A percentile compares a stretch with the other conserved stretches of the same genome.
Conservation (phyloP, 2,113 vertebrate genomes). For the Otolemur garnettii region DNA sequence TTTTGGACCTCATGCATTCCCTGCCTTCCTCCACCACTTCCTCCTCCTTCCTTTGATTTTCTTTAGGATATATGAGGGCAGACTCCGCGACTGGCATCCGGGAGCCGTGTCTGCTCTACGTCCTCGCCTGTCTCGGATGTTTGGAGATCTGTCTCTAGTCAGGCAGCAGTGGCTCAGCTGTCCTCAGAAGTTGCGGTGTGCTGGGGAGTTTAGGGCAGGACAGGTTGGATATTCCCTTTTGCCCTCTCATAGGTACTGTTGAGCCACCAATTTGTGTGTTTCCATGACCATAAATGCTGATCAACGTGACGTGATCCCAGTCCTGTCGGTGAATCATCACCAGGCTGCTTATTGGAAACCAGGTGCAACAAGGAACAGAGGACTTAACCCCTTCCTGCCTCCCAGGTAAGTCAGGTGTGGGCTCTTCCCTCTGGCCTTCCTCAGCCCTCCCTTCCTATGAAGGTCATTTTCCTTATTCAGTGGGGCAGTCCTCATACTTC, state of each 20-base stretch:
- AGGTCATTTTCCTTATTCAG: background rate
- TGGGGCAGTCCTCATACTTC: background rate
- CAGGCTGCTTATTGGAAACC: conserved; percentile 13
- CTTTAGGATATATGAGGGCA: background rate
- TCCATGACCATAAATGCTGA: background rate
- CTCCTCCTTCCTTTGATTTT: conserved; percentile 29
- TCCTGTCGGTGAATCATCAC: background rate
- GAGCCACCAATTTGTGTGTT: background rate
- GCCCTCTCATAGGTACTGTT: background rate
- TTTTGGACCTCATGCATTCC: background rate
- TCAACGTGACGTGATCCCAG: background rate
- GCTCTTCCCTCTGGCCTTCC: background rate
- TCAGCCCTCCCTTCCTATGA: background rate
- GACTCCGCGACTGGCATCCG: background rate
- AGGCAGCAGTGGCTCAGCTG: background rate
- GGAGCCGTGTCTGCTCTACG: background rate
- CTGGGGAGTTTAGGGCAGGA: background rate
- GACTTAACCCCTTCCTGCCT: background rate
- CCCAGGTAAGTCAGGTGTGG: conserved; percentile 1
- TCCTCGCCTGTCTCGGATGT: background rate
- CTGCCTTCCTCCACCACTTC: background rate
- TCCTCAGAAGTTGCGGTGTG: background rate
- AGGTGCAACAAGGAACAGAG: background rate
- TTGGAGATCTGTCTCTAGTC: background rate
- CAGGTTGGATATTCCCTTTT: background rate